Evolutionary conservation across 2,888 invertebrate species (phyloP), one percentile per base, ranked within the genome.

Genomic region (Parthenolecanium corni): DNA sequence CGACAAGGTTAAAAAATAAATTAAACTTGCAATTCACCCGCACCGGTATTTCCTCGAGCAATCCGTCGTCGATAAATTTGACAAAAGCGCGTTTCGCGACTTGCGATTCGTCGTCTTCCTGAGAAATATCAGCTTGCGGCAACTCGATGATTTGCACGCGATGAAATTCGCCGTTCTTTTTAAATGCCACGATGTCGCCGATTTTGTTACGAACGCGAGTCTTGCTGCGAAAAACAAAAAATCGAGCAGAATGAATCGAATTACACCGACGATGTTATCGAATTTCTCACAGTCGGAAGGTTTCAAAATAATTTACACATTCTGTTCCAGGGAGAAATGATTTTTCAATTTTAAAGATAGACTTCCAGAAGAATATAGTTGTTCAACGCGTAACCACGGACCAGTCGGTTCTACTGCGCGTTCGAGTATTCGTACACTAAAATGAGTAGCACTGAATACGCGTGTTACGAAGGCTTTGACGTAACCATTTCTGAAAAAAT

Each of bases 391-490:
- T 3, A 2, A 16, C 54, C 54, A 54, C 18, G 38, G n/a, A 11
- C 23, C n/a, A 6, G 23, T 6, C 21, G 42, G 5, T 16, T 18
- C 57, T 18, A 4, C 5, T 4, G n/a, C 9, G 25, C 46, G 57
- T 38, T 61, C 40, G 5, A 61, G 21, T 40, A 61, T 38, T 3
- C 61, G 25, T n/a, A 40, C 61, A 3, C 40, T 16, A 16, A 20
- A 61, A 23, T 61, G 61, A 18, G 51, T 20, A 9, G 61, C 36
- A 14, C 61, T 61, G 47, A 49, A 40, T 11, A 61, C 40, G 11
- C 38, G 61, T 0, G 38, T 38, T 20, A 61, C 51, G 1, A 40
- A 36, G 18, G 51, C 36, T 4, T 61, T 49, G 1, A 61, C 51
- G 6, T 21, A 51, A 36, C 61, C 61, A 18, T 6, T 9, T 6